Base-by-base conservation (phyloP, 2,113 vertebrate species). In the Cathartes aura region DNA sequence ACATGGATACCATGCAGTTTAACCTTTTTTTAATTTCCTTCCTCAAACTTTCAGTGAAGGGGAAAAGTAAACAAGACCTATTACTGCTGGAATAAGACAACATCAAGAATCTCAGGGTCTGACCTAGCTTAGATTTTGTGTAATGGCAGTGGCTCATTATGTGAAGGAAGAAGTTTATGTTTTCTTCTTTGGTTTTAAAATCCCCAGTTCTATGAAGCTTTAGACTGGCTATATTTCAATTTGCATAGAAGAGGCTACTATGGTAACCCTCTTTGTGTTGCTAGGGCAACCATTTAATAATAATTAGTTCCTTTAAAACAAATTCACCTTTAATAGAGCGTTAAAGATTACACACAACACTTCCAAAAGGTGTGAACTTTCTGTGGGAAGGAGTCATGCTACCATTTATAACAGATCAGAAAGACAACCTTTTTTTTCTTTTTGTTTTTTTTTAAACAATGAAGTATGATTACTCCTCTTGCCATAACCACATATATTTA, bases 251-350 rank as follows among this genome's bases (percentile, higher is more conserved):
- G 43, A 89, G 38, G 83, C 63, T 97, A 87, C 83, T 95, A 95
- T 95, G 92, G 94, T 89, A 95, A 95, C 90, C 21, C 21, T 89
- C 56, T 71, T 79, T 52, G 30, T 89, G 94, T 97, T 95, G 80
- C 94, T 91, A 82, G 56, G 92, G 64, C 34, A 95, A 95, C 80
- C 8, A 82, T 93, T 95, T 91, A 91, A 91, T 80, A 90, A 56
- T 63, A 92, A 95, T 92, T 92, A 95, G 27, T 38, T 92, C 34
- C 7, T 82, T 87, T 64, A 79, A 84, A 94, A 93, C 11, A 74
- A 90, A 87, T 70, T 86, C 59, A 76, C 47, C 59, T 92, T 78
- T 71, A 60, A 84, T 11, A 67, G 11, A 67, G 11, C 0, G 0
- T 68, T 88, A 82, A 82, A 73, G 70, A 87, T 91, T 87, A 60